These are phyloP conservation scores for Elysia chlorotica DNA, from an alignment of 1,140 invertebrate species.

Conservation along the genomic window DNA sequence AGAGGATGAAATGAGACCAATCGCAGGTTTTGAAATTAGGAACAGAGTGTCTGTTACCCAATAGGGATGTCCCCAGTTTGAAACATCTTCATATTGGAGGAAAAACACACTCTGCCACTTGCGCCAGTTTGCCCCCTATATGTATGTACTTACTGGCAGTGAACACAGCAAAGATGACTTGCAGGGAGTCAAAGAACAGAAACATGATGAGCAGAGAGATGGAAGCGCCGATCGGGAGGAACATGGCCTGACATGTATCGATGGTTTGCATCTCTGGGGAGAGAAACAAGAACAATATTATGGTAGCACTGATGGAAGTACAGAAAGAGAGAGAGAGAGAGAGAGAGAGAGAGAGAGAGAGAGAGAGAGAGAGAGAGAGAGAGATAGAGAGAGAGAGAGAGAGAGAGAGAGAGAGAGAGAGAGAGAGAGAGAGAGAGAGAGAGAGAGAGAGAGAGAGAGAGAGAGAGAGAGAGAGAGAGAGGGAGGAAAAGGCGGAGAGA, in stretches of 20 bases:
- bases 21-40: too few species aligned
- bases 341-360: neutral
- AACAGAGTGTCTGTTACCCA: too few species aligned
- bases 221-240: slow-evolving; percentile 93
- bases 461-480: too few species aligned
- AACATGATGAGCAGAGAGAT: slow-evolving; percentile 97
- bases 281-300: slow-evolving; percentile 23
- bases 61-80: too few species aligned
- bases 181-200: slow-evolving; percentile 98
- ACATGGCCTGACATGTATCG: slow-evolving; percentile 95
- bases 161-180: slow-evolving; percentile 94
- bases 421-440: too few species aligned
- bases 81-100: too few species aligned
- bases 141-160: slow-evolving; percentile 81
- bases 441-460: too few species aligned
- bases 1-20: too few species aligned
- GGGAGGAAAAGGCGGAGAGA: too few species aligned
- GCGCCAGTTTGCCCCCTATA: too few species aligned
- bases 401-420: neutral
- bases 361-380: neutral
- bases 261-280: slow-evolving; percentile 83
- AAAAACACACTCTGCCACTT: too few species aligned
- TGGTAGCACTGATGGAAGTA: neutral
- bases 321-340: neutral
- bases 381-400: neutral